Percentiles rank a stretch among this genome's conserved stretches.
These are phyloP conservation scores for Pygoscelis antarcticus DNA, from an alignment of 2,113 vertebrate species.

Conservation along the genomic window DNA sequence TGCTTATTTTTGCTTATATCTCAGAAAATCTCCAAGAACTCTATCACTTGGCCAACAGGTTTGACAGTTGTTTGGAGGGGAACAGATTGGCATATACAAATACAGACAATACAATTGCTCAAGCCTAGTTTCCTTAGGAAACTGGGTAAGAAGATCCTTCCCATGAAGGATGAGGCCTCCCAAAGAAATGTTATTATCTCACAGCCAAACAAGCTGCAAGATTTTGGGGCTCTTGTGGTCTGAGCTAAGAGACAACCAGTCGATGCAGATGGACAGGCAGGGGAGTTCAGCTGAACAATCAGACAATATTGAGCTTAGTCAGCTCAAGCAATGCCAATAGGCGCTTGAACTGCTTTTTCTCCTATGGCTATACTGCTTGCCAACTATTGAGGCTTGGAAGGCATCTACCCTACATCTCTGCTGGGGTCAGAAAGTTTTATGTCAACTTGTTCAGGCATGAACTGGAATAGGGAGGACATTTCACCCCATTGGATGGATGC, in stretches of 20 bases:
- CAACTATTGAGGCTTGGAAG: not conserved
- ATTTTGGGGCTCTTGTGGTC: not conserved
- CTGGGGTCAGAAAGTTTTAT: conserved; percentile 8
- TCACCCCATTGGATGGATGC: not conserved
- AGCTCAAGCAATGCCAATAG: not conserved
- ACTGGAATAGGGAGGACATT: not conserved
- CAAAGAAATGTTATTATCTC: not conserved
- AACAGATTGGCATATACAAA: not conserved
- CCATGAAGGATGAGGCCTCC: not conserved
- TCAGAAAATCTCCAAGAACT: conserved; percentile 7
- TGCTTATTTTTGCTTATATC: conserved; percentile 5
- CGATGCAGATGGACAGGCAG: not conserved
- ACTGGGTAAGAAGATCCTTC: not conserved
- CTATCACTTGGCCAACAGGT: not conserved
- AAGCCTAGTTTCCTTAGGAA: conserved; percentile 12
- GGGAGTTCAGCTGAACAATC: not conserved
- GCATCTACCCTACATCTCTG: not conserved
- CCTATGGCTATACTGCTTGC: not conserved
- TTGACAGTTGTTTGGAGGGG: not conserved
- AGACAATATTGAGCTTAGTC: not conserved
- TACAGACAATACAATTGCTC: not conserved
- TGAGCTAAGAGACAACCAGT: not conserved
- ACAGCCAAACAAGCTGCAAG: not conserved
- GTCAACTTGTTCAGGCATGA: conserved; percentile 9
- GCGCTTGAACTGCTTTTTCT: not conserved